Base-by-base conservation (phyloP, 1,140 invertebrate genomes). In the Colletes gigas region DNA sequence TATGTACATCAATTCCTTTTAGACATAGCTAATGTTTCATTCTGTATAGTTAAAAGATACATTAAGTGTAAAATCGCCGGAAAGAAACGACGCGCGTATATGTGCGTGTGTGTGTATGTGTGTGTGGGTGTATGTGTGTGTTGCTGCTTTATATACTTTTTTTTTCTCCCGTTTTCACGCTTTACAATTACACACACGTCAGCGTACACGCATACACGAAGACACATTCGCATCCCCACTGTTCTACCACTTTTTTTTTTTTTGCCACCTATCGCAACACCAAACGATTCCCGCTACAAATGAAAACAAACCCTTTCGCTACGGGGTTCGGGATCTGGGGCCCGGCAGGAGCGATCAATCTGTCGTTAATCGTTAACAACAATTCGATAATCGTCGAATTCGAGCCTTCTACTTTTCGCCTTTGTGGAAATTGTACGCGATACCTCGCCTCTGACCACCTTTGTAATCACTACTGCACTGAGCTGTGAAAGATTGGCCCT, bases 1-100 rank as follows among this genome's bases (percentile, higher is more conserved):
- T 91, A 91, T 91, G 77, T 91, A 91, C 89, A 91, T 91, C 90
- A 91, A 91, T 91, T 91, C 90, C 90, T 91, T 90, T 85, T 87
- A 88, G 87, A 90, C 87, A 90, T 89, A 89, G 83, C 83, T 88
- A 89, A 73, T 67, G 54, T 84, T 87, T 87, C 78, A 70, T 63
- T 79, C 65, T 62, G 75, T 68, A 68, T 71, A 81, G 79, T 83
- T 84, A 69, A 81, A 78, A 83, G 84, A 82, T 88, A 83, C 66
- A 59, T 82, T 83, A 82, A 86, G 59, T 81, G 60, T 83, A 85
- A 85, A 88, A 82, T 74, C 77, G 77, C 84, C 87, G 81, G 83
- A 88, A 87, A 88, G 86, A 84, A 87, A 88, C 70, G 65, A 65
- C 63, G 77, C 66, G 57, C 82, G 78, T 57, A 7, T 17, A 15